Conservation (phyloP, 2,113 vertebrate species). For the Cyphotilapia sp. region DNA sequence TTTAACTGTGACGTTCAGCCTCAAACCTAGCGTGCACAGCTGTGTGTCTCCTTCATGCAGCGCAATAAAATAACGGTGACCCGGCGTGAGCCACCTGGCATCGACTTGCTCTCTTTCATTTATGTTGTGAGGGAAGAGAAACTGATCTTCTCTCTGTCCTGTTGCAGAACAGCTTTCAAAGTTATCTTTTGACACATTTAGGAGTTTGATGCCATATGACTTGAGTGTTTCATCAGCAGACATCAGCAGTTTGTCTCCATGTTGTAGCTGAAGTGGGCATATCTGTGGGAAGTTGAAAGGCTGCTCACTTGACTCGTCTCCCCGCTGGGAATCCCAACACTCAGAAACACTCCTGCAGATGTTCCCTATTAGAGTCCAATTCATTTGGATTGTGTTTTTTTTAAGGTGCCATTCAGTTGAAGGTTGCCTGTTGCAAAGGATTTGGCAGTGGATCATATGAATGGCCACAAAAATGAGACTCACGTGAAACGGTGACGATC, state of each 20-base stretch:
- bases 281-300: constrained; percentile 69
- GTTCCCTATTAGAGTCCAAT: constrained; percentile 73
- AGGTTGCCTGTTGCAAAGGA: constrained; percentile 54
- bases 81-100: constrained; percentile 68
- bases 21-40: constrained; percentile 73
- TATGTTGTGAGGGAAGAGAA: constrained; percentile 64
- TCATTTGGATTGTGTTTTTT: constrained; percentile 52
- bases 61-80: constrained; percentile 78
- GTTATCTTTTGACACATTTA: constrained; percentile 71
- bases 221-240: constrained; percentile 68
- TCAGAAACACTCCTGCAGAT: constrained; percentile 63
- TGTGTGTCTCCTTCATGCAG: constrained; percentile 42
- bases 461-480: constrained; percentile 18
- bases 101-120: constrained; percentile 64
- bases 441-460: constrained; percentile 37
- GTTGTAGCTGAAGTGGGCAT: constrained; percentile 78
- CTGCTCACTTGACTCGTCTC: neutral
- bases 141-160: constrained; percentile 35
- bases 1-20: constrained; percentile 76
- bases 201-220: constrained; percentile 71
- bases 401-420: constrained; percentile 64
- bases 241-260: constrained; percentile 75
- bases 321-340: constrained; percentile 61
- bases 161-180: constrained; percentile 72
- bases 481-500: neutral